Conservation (phyloP, 2,797 vertebrate species). For the Acipenser ruthenus region DNA sequence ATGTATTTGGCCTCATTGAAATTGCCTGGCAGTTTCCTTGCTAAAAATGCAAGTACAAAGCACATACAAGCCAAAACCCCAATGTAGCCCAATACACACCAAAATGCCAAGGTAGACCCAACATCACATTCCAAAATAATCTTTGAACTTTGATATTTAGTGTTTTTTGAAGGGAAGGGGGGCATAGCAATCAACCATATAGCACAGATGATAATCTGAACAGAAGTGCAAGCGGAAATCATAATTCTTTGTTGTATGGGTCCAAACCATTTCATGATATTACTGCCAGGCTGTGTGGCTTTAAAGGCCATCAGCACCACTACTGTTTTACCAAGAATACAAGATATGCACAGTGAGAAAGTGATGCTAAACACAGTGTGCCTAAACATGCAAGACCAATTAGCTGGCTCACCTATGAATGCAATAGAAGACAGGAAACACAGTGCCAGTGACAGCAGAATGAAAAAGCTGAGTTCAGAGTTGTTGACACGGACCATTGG, state of each 20-base stretch:
- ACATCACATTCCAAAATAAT: slow-evolving; percentile 60
- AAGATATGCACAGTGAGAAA: slow-evolving; percentile 60
- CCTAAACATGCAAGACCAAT: slow-evolving; percentile 62
- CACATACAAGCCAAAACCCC: slow-evolving; percentile 51
- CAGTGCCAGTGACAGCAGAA: slow-evolving; percentile 48
- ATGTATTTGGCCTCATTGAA: slow-evolving; percentile 65
- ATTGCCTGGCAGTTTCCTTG: slow-evolving; percentile 53
- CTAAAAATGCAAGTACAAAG: slow-evolving; percentile 57
- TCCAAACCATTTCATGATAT: slow-evolving; percentile 61
- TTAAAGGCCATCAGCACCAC: slow-evolving; percentile 60
- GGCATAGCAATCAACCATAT: slow-evolving; percentile 49
- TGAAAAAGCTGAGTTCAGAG: slow-evolving; percentile 60
- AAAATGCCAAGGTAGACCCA: slow-evolving; percentile 56
- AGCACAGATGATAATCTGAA: slow-evolving; percentile 54
- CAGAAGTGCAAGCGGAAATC: slow-evolving; percentile 50
- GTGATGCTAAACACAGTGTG: slow-evolving; percentile 59
- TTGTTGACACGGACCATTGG: slow-evolving; percentile 57
- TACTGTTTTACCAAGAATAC: slow-evolving; percentile 59
- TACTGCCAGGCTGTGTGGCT: slow-evolving; percentile 52
- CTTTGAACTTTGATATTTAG: slow-evolving; percentile 45
- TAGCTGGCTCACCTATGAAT: slow-evolving; percentile 58
- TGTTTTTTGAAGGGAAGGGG: slow-evolving; percentile 42
- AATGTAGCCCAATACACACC: slow-evolving; percentile 60
- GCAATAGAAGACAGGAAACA: slow-evolving; percentile 56
- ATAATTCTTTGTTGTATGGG: slow-evolving; percentile 53